Percentiles rank a stretch among this genome's conserved stretches.
These are phyloP conservation scores for Schizopygopsis malacanthus DNA, from an alignment of 2,797 vertebrate species.

Conservation along the genomic window DNA sequence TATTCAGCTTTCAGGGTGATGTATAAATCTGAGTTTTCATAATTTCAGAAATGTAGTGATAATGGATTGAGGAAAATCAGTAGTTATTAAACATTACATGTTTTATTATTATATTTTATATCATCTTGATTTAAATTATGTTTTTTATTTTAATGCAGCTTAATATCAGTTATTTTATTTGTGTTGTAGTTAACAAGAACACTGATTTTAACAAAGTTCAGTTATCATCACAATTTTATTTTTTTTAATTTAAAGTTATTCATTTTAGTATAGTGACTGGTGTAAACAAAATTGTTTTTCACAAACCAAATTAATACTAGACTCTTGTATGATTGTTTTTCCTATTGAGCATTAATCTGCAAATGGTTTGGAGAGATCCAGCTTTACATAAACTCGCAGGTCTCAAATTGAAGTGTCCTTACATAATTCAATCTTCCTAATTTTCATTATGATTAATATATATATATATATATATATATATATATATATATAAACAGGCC, in stretches of 20 bases:
- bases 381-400: not conserved
- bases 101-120: not conserved
- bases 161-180: not conserved
- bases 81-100: not conserved
- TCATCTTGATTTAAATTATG: not conserved
- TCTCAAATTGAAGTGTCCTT: not conserved
- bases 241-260: constrained; percentile 10
- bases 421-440: constrained; percentile 14
- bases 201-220: not conserved
- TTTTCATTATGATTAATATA: constrained; percentile 5
- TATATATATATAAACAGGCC: not conserved
- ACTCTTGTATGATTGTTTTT: not conserved
- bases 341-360: not conserved
- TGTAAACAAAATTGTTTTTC: not conserved
- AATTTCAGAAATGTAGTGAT: not conserved
- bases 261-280: not conserved
- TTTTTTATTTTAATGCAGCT: not conserved
- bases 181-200: not conserved
- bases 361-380: constrained; percentile 15
- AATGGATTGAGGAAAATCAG: not conserved
- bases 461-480: too few relatives aligned
- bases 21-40: too few relatives aligned
- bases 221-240: not conserved
- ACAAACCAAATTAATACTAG: not conserved
- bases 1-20: too few relatives aligned